Base-by-base conservation (phyloP, 37 sponge, comb jelly and placozoan genomes). In the Geodia barretti region DNA sequence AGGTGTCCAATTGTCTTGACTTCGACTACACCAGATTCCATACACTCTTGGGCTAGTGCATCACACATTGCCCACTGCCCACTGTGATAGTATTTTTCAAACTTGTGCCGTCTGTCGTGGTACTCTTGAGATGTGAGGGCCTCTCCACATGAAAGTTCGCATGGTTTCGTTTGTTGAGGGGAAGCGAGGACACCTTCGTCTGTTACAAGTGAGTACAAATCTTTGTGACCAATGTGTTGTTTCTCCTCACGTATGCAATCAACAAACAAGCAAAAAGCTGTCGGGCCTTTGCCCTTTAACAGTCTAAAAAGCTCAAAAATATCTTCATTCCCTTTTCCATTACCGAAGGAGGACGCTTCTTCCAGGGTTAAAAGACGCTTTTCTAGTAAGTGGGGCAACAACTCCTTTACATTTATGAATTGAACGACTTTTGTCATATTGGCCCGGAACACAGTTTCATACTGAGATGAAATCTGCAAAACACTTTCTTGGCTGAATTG, bases 241-340 rank as follows among this genome's bases (percentile, higher is more conserved):
- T 33, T 78, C 25, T 78, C 78, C 1, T 78, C 78, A 41, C 66
- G 39, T 2, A 78, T 31, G 38, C 66, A 64, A 37, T 78, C 37
- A 41, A 39, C 66, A 38, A 78, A 78, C 40, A 78, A 29, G 29
- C 36, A 65, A 28, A 60, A 36, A 3, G 64, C 78, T 38, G 42
- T 65, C 30, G 64, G 66, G 17, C 78, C 78, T 35, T 78, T 78
- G 29, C 34, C 28, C 39, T 39, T 66, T 25, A 78, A 28, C 1
- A 78, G 24, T 0, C 26, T 26, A 14, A 65, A 66, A 7, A 78
- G 66, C 25, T 36, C 2, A 21, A 75, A 17, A 4, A 28, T 30
- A 29, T 21, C 68, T 29, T 39, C 78, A 23, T 65, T 64, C 0
- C 26, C 41, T 21, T 21, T 29, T n/a, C n/a, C n/a, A 3, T 41